Percentiles rank a stretch among this genome's conserved stretches.
Evolutionary conservation across 2,113 vertebrate genomes (phyloP).

Genomic region (Antigone vipio): DNA sequence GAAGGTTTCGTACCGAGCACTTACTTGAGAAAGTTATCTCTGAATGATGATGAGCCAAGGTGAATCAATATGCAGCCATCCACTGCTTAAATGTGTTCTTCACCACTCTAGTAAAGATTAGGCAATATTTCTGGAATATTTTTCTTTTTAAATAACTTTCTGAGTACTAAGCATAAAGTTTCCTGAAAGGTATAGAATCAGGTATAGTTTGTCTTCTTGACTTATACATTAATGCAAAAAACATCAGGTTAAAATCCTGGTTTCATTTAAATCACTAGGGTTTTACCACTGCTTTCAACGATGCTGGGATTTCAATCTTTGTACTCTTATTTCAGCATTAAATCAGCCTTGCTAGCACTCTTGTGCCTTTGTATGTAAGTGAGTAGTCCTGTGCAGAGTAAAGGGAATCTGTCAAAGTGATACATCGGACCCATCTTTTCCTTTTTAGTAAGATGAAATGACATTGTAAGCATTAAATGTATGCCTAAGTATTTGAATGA

Average conservation of each 20-base stretch:
- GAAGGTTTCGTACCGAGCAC: conserved; percentile 6
- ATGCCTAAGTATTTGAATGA: not conserved
- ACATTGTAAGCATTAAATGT: not conserved
- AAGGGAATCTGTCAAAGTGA: not conserved
- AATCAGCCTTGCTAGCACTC: not conserved
- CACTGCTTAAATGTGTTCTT: not conserved
- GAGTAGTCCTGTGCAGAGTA: not conserved
- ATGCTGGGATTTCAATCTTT: not conserved
- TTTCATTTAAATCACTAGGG: not conserved
- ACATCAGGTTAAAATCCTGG: not conserved
- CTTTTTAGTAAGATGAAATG: not conserved
- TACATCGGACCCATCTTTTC: not conserved
- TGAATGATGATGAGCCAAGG: not conserved
- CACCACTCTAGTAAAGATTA: not conserved
- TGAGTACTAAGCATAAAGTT: not conserved
- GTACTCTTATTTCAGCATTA: not conserved
- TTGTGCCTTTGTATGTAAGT: not conserved
- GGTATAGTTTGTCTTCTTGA: not conserved
- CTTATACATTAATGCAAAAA: not conserved
- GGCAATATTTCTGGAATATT: not conserved
- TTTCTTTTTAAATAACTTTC: not conserved
- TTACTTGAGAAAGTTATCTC: conserved; percentile 6
- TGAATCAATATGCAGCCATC: not conserved
- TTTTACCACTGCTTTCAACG: not conserved
- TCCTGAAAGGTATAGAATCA: not conserved